Conservation (phyloP, 2,888 invertebrate genomes). For the Chironomus tentans region DNA sequence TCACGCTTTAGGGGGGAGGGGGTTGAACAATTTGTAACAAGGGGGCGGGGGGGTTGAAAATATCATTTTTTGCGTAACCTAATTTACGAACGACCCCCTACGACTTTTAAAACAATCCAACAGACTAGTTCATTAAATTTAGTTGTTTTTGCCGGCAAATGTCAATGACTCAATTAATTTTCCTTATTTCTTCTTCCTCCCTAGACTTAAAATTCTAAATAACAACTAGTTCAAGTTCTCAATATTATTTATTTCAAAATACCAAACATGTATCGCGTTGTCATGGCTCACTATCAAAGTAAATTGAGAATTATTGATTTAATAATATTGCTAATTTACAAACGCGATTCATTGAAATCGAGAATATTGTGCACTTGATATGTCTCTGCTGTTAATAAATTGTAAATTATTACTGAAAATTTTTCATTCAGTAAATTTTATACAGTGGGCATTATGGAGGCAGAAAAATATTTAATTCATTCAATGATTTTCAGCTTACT, state of each 20-base stretch:
- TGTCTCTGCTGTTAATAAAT: not conserved
- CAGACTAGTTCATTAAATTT: no score
- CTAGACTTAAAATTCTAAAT: no score
- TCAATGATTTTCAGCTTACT: no score
- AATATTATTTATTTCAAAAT: not conserved
- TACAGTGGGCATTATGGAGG: no score
- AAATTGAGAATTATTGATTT: conserved; percentile 20
- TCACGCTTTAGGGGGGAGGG: no score
- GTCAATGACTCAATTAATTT: not conserved
- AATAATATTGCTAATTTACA: conserved; percentile 20
- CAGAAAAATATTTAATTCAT: no score
- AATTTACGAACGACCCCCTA: no score
- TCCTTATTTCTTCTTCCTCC: not conserved
- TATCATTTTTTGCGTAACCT: no score
- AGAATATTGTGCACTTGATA: not conserved
- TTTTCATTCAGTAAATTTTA: no score
- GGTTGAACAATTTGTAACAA: no score
- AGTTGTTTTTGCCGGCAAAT: not conserved
- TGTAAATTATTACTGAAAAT: not conserved
- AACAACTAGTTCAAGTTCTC: not conserved
- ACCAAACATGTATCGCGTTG: not conserved
- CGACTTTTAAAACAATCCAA: no score
- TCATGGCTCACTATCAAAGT: not conserved
- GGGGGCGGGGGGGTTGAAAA: no score
- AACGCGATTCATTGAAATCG: not conserved